phyloP scores from a whole-genome alignment of 2,797 vertebrate genomes.

The Esox masquinongy region DNA sequence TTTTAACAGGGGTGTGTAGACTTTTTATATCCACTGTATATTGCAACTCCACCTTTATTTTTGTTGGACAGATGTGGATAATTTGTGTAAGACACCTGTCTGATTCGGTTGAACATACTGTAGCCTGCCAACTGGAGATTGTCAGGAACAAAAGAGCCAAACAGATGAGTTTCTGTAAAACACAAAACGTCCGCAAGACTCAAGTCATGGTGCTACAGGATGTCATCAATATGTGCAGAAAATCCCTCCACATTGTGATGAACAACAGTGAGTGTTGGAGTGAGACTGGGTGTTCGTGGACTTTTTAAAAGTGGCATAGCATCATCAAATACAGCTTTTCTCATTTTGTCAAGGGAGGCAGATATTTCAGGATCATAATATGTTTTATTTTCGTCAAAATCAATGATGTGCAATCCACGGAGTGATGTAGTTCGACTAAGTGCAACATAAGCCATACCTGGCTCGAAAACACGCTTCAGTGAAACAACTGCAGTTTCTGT shows the following conservation, averaged over 20 bases:
- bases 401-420: too few species aligned
- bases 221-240: too few species aligned
- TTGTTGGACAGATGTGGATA: neutral
- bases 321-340: neutral
- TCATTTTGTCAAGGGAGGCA: constrained; percentile 9
- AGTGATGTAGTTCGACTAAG: constrained; percentile 10
- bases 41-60: constrained; percentile 33
- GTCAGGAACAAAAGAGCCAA: constrained; percentile 25
- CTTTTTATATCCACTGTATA: too few species aligned
- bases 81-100: constrained; percentile 11
- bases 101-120: constrained; percentile 19
- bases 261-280: too few species aligned
- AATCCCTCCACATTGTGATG: too few species aligned
- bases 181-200: constrained; percentile 23
- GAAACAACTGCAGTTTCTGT: constrained; percentile 7
- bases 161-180: constrained; percentile 33
- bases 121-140: constrained; percentile 33
- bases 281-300: neutral
- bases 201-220: constrained; percentile 6
- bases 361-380: constrained; percentile 5
- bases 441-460: constrained; percentile 6
- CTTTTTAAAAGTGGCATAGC: constrained; percentile 17
- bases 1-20: too few species aligned
- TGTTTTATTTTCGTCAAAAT: constrained; percentile 18
- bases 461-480: constrained; percentile 13